These are phyloP conservation scores for Odocoileus virginianus DNA, from an alignment of 2,113 vertebrate species.

Conservation along the genomic window DNA sequence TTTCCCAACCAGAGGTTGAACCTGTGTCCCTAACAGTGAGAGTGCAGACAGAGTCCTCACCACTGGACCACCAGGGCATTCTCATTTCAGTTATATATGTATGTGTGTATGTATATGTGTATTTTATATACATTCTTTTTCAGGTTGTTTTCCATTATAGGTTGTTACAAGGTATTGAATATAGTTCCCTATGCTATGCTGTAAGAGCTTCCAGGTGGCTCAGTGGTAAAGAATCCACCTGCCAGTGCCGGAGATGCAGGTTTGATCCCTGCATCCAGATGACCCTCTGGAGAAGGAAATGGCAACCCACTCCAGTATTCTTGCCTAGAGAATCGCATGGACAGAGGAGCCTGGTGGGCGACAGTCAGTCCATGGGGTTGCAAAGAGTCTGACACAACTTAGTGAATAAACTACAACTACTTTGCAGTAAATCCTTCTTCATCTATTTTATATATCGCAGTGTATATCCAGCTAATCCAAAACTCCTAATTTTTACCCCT, in stretches of 20 bases:
- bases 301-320: neutral
- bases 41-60: neutral
- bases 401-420: neutral
- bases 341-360: neutral
- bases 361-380: neutral
- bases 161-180: neutral
- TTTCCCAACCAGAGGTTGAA: neutral
- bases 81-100: neutral
- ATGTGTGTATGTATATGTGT: neutral
- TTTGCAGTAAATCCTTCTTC: neutral
- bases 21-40: neutral
- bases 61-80: neutral
- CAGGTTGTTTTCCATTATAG: neutral
- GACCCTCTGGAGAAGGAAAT: neutral
- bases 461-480: neutral
- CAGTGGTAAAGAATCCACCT: neutral
- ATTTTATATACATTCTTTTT: neutral
- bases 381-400: neutral
- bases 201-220: neutral
- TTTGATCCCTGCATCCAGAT: neutral
- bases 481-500: neutral
- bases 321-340: neutral
- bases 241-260: neutral
- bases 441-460: neutral
- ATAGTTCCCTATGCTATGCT: neutral